These are phyloP conservation scores for Tholera decimalis DNA, from an alignment of 2,888 invertebrate genomes.

Conservation along the genomic window DNA sequence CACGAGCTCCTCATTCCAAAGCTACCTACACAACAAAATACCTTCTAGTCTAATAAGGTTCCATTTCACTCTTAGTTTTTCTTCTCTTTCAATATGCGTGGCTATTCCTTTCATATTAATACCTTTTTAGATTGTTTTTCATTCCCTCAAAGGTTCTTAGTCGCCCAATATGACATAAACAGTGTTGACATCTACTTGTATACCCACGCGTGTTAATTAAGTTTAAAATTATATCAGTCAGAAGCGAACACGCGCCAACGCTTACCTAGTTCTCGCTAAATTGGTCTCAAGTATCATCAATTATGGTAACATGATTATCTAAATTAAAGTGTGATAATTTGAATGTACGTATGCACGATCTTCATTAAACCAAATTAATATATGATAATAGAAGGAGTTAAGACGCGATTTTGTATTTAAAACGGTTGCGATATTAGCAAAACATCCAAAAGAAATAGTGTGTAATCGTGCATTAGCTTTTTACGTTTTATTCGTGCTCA, in stretches of 20 bases:
- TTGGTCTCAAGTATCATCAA: conserved; percentile 40
- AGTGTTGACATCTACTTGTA: background rate
- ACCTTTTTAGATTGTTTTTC: no score
- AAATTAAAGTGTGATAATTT: conserved; percentile 17
- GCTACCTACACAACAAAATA: no score
- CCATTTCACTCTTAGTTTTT: no score
- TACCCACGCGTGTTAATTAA: conserved; percentile 3
- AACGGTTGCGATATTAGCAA: background rate
- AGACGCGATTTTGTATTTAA: background rate
- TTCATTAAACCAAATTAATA: conserved; percentile 6
- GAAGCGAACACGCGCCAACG: conserved; percentile 9
- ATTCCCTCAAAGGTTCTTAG: no score
- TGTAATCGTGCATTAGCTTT: no score
- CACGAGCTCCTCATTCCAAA: no score
- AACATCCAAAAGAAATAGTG: no score
- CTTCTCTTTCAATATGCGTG: no score
- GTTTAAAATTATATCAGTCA: conserved; percentile 21
- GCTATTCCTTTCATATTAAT: no score
- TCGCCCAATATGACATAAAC: no score
- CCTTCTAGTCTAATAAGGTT: no score
- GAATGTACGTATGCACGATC: conserved; percentile 8
- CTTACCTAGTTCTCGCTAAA: conserved; percentile 27
- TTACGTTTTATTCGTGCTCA: no score
- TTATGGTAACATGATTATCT: conserved; percentile 35
- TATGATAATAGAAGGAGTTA: background rate